A percentile compares a stretch with the other conserved stretches of the same genome.
Evolutionary conservation across 53 echinoderm and acorn worm species (phyloP).

Genomic region (Glandiceps talaboti): DNA sequence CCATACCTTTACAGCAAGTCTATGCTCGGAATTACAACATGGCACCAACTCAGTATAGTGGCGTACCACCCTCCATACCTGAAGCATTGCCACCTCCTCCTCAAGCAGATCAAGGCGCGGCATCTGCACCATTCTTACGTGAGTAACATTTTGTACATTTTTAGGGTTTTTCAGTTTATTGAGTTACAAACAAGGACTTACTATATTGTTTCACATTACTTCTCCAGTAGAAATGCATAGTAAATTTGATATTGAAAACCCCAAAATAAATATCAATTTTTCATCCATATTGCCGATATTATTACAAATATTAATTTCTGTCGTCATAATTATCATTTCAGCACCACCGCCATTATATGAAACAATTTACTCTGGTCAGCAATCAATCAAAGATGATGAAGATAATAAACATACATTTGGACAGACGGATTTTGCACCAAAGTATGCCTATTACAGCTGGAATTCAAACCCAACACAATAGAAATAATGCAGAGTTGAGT

Average conservation of each 20-base stretch:
- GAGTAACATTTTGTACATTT: background rate
- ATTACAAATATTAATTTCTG: too few species aligned
- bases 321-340: background rate
- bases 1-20: constrained; percentile 10
- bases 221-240: too few species aligned
- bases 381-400: constrained; percentile 20
- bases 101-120: background rate
- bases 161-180: too few species aligned
- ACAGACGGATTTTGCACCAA: constrained; percentile 35
- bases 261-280: too few species aligned
- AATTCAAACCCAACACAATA: too few species aligned
- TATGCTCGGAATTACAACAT: background rate
- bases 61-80: background rate
- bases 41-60: background rate
- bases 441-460: constrained; percentile 44
- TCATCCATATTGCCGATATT: too few species aligned
- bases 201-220: too few species aligned
- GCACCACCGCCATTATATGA: constrained; percentile 44
- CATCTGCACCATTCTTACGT: background rate
- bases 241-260: too few species aligned
- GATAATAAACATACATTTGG: constrained; percentile 40
- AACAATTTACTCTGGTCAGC: constrained; percentile 24
- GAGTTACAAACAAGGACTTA: too few species aligned
- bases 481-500: too few species aligned
- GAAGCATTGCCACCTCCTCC: background rate